phyloP scores from a whole-genome alignment of 2,888 invertebrate species.

The Dusona sp. region DNA sequence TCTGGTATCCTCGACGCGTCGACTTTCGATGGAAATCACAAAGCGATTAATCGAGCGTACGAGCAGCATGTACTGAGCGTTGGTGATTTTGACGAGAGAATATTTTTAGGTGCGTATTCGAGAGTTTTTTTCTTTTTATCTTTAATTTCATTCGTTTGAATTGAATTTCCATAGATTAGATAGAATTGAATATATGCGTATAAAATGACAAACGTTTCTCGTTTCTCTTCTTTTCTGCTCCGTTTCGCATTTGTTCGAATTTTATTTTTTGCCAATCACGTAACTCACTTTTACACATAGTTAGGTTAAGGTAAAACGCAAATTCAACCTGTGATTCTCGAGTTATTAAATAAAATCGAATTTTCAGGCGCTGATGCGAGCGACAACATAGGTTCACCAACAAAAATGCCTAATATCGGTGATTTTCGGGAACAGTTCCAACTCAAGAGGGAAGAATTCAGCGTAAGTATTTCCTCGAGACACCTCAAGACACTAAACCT shows the following conservation, averaged over 20 bases:
- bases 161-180: not conserved
- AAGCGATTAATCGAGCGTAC: slow-evolving; percentile 94
- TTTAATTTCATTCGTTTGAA: not conserved
- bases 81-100: slow-evolving; percentile 98
- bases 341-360: not conserved
- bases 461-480: slow-evolving; percentile 78
- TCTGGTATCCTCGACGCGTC: slow-evolving; percentile 91
- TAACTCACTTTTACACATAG: not conserved
- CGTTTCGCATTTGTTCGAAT: slow-evolving; percentile 11
- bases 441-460: slow-evolving; percentile 80
- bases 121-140: not conserved
- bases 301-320: not conserved
- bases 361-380: slow-evolving; percentile 85
- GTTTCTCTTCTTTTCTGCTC: slow-evolving; percentile 13
- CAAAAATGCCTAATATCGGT: slow-evolving; percentile 81
- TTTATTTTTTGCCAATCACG: not conserved
- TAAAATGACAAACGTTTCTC: slow-evolving; percentile 18
- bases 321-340: not conserved
- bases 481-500: not conserved
- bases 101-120: slow-evolving; percentile 91
- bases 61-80: slow-evolving; percentile 95
- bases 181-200: too few relatives aligned
- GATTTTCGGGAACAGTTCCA: slow-evolving; percentile 84
- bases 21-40: slow-evolving; percentile 94
- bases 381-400: slow-evolving; percentile 86